These are phyloP conservation scores for Drosophila lacteicornis DNA, from an alignment of 1,140 invertebrate genomes.

Conservation along the genomic window DNA sequence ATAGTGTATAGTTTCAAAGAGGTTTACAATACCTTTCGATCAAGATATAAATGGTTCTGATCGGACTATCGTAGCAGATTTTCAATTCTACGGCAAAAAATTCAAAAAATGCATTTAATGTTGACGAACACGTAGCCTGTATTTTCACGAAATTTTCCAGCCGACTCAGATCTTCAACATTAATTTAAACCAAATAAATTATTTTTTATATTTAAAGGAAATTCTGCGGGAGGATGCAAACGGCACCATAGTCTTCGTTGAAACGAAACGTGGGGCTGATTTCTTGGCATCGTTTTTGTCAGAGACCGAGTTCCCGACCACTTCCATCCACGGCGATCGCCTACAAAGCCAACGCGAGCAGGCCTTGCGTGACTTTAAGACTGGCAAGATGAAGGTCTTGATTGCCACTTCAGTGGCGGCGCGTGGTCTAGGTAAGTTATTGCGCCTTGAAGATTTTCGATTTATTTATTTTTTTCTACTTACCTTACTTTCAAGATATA, in stretches of 20 bases:
- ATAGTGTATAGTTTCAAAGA: no score
- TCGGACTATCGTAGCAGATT: no score
- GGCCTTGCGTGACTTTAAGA: constrained; percentile 93
- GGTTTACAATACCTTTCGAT: no score
- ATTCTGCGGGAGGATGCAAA: constrained; percentile 71
- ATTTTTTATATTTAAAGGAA: constrained; percentile 47
- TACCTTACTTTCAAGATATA: constrained; percentile 54
- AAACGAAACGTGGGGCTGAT: constrained; percentile 95
- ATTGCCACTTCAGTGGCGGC: constrained; percentile 98
- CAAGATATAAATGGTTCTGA: no score
- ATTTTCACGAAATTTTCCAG: no score
- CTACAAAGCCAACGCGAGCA: constrained; percentile 95
- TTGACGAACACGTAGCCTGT: no score
- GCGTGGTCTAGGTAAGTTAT: constrained; percentile 90
- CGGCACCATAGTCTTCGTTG: constrained; percentile 95
- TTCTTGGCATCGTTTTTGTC: constrained; percentile 92
- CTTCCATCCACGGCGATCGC: constrained; percentile 97
- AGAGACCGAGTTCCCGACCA: constrained; percentile 89
- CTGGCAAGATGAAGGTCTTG: constrained; percentile 90
- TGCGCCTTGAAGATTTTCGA: constrained; percentile 88
- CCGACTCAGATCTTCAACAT: no score
- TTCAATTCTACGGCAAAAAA: no score
- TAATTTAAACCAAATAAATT: neutral
- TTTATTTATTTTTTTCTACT: constrained; percentile 88
- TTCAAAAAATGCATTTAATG: no score